phyloP scores from a whole-genome alignment of 2,797 vertebrate genomes.

The Protosalanx chinensis region DNA sequence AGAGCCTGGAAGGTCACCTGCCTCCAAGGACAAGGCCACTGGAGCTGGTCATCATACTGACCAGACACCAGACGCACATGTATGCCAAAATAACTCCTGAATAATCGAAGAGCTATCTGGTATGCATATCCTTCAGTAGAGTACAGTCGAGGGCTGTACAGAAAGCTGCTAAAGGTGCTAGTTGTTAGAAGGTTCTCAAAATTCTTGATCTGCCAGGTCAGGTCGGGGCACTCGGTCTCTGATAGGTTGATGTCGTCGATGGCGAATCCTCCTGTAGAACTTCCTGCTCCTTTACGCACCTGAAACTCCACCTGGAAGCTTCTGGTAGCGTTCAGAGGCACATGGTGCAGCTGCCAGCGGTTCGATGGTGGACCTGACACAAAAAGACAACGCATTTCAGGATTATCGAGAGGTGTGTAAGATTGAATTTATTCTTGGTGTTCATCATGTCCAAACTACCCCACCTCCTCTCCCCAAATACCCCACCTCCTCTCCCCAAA shows the following conservation, averaged over 20 bases:
- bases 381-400: background rate
- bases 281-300: slow-evolving; percentile 66
- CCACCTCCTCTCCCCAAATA: background rate
- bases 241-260: slow-evolving; percentile 88
- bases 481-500: background rate
- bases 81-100: slow-evolving; percentile 39
- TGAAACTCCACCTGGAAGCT: slow-evolving; percentile 78
- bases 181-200: slow-evolving; percentile 58
- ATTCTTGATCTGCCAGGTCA: slow-evolving; percentile 73
- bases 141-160: slow-evolving; percentile 74
- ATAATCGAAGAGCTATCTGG: slow-evolving; percentile 50
- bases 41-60: slow-evolving; percentile 69
- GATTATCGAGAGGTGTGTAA: no score
- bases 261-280: slow-evolving; percentile 78
- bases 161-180: background rate
- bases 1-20: slow-evolving; percentile 76
- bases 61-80: slow-evolving; percentile 76
- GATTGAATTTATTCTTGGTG: background rate
- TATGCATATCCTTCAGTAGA: slow-evolving; percentile 80
- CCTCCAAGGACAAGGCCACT: slow-evolving; percentile 79
- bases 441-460: no score
- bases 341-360: slow-evolving; percentile 76
- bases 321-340: slow-evolving; percentile 63
- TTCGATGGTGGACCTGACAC: slow-evolving; percentile 49
- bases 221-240: slow-evolving; percentile 78